Conservation (phyloP, 2,797 vertebrate genomes). For the Arnoldichthys spilopterus region DNA sequence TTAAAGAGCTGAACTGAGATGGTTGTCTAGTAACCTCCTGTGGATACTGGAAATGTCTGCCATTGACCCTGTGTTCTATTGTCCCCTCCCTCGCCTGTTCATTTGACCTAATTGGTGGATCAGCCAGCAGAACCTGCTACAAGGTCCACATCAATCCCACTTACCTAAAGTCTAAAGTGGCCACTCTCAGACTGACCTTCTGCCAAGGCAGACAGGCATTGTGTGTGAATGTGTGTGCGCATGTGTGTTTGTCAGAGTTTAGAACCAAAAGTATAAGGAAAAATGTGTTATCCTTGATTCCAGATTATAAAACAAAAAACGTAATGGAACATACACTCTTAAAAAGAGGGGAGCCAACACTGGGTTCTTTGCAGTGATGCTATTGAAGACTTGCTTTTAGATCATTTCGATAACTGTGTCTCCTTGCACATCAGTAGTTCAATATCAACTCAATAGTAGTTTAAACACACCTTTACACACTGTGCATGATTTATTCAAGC, state of each 20-base stretch:
- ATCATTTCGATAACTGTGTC: not conserved
- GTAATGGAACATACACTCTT: no score
- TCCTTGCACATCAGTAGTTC: not conserved
- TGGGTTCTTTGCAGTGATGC: no score
- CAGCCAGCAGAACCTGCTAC: conserved; percentile 32
- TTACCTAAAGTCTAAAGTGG: conserved; percentile 17
- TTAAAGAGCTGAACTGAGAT: not conserved
- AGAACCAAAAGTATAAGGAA: not conserved
- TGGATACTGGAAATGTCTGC: not conserved
- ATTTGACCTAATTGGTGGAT: conserved; percentile 23
- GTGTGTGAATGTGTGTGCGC: conserved; percentile 13
- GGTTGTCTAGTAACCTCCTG: not conserved
- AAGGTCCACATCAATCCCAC: conserved; percentile 38
- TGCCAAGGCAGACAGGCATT: conserved; percentile 11
- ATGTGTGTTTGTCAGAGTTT: conserved; percentile 23
- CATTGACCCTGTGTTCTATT: conserved; percentile 5
- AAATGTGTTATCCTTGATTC: not conserved
- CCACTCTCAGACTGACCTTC: conserved; percentile 27
- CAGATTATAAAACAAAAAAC: not conserved
- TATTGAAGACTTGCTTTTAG: not conserved
- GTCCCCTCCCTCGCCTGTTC: not conserved
- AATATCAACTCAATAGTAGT: no score
- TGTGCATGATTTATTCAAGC: no score
- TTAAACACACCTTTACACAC: no score
- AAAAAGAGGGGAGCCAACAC: no score